Percentiles rank a stretch among this genome's conserved stretches.
phyloP scores from a whole-genome alignment of 2,888 invertebrate species.

The Alloplasta piceator region DNA sequence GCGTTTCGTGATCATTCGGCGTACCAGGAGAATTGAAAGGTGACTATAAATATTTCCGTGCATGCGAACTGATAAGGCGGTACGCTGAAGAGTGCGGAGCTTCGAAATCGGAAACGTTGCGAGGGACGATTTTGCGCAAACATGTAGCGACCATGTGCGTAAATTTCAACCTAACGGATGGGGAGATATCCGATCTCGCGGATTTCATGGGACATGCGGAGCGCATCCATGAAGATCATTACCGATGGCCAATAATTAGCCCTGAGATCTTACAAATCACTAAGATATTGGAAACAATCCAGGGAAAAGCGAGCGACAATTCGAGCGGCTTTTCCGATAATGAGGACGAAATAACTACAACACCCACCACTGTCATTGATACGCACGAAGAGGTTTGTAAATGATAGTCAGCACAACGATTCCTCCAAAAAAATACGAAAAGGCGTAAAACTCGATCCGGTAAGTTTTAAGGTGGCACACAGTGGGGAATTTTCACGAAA shows the following conservation, averaged over 20 bases:
- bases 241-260: constrained; percentile 55
- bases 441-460: no score
- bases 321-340: background rate
- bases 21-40: constrained; percentile 47
- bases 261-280: constrained; percentile 66
- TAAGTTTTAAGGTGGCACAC: no score
- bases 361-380: no score
- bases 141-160: constrained; percentile 67
- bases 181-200: constrained; percentile 48
- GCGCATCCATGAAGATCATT: constrained; percentile 57
- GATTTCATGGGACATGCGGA: constrained; percentile 58
- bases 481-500: no score
- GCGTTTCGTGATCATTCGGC: constrained; percentile 59
- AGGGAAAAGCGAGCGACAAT: constrained; percentile 45
- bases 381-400: no score
- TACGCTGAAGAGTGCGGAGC: constrained; percentile 58
- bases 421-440: no score
- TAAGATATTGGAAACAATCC: constrained; percentile 64
- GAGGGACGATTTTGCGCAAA: constrained; percentile 65
- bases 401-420: no score
- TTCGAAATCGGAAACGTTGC: constrained; percentile 56
- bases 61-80: constrained; percentile 59
- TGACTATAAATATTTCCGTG: constrained; percentile 52
- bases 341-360: no score
- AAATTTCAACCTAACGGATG: constrained; percentile 44